Base-by-base conservation (phyloP, 2,113 vertebrate species). In the Setophaga kirtlandii region DNA sequence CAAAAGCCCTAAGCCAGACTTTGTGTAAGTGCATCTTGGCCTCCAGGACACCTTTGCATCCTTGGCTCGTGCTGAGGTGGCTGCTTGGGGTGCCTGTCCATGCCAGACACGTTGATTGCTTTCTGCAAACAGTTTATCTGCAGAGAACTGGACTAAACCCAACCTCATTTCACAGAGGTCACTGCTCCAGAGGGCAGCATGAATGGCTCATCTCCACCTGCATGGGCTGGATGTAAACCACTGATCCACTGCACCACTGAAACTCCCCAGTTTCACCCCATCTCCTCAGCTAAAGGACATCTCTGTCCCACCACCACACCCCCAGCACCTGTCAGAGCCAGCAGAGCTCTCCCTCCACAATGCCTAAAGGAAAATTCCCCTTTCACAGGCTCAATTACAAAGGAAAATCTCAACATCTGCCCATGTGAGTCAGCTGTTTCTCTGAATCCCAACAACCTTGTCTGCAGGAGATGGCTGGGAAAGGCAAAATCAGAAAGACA, bases 91-190 rank as follows among this genome's bases (percentile, higher is more conserved):
- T n/a, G 56, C 24, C 44, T 70, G 64, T 37, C 68, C 79, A 39
- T 56, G 93, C 87, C 93, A 96, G 85, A 52, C 30, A 46, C 0
- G 0, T 12, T 88, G 82, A 88, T 22, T 89, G 56, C 60, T 64
- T 87, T 84, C 80, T 91, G 83, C 89, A 78, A 71, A 68, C 79
- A 91, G 56, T 69, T 94, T 56, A 84, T 84, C 60, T 0, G 14
- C 95, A 92, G 93, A 96, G 93, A 78, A 91, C 94, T 96, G 91
- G 95, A 94, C 94, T 60, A 71, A 87, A 68, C 89, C 94, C 95
- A 96, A 58, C 64, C 81, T 95, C 89, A 87, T 96, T 91, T 91
- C 93, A 94, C 6, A 15, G 10, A 92, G 93, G 91, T 95, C 91
- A 87, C 83, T 84, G 87, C 81, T 20, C 94, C 87, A 46, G 87